phyloP scores from a whole-genome alignment of 2,888 invertebrate species.

The Tenodera sinensis region DNA sequence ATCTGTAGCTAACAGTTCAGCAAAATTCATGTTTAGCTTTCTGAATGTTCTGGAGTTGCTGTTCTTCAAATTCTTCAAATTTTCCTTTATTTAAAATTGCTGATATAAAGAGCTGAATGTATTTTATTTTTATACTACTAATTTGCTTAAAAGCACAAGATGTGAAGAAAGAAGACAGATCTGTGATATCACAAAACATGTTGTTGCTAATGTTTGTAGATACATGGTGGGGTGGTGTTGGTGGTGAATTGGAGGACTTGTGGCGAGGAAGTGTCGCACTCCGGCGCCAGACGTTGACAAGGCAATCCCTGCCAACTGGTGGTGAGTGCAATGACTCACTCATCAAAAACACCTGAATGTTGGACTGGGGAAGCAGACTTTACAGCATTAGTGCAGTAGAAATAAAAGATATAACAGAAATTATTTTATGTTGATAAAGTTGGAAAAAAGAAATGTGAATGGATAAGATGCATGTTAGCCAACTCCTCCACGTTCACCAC shows the following conservation, averaged over 20 bases:
- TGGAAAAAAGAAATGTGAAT: neutral
- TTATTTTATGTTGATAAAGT: neutral
- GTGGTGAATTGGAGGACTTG: slow-evolving; percentile 11
- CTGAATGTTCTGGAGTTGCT: no score
- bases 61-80: no score
- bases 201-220: slow-evolving; percentile 20
- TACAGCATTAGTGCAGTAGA: neutral
- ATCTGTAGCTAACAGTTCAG: no score
- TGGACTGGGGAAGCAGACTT: neutral
- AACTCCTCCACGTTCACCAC: neutral
- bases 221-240: slow-evolving; percentile 26
- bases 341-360: neutral
- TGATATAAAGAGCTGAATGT: no score
- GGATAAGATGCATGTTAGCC: neutral
- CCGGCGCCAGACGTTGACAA: neutral
- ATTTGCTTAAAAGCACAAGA: neutral
- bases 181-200: neutral
- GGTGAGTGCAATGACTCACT: slow-evolving; percentile 6
- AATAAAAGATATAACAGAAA: neutral
- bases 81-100: no score
- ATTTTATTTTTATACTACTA: no score
- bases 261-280: slow-evolving; percentile 5
- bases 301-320: slow-evolving; percentile 5
- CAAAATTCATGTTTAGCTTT: no score
- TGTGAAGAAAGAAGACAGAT: neutral